Evolutionary conservation across 1,140 invertebrate genomes (phyloP), one percentile per base, ranked within the genome.

Genomic region (Scaptomyza graminum): DNA sequence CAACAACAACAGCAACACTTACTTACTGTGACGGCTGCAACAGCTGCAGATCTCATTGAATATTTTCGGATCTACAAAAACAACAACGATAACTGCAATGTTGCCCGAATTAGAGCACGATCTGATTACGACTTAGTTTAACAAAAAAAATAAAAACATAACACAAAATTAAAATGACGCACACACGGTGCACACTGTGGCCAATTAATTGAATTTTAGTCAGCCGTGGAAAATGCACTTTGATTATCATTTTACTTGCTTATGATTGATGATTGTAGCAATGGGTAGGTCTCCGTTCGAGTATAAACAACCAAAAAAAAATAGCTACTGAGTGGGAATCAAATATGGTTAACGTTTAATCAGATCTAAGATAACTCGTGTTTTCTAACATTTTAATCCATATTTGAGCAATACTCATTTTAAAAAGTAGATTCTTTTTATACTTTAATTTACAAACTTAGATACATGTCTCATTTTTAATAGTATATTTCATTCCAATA

Each of bases 111-210:
- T 77, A 74, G 81, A 85, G 60, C 76, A 84, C 81, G 81, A 84
- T 84, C 81, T 85, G 81, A 85, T 84, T 85, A 74, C 65, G 41
- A 43, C 51, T 76, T 80, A 80, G 79, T 64, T 84, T 84, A 70
- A 59, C 73, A 28, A 78, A 84, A 34, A 1, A 28, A 28, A 28
- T 6, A 28, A 6, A 28, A 28, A 7, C 28, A 6, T 5, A 28
- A 22, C 18, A 22, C 18, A 28, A 28, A 28, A 28, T 28, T 28
- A 28, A 28, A 85, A 77, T 77, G 80, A 84, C 81, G 73, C 76
- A 84, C 31, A 34, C 69, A 67, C 52, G 56, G 63, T 63, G 71
- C 71, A 68, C 72, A 74, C 46, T 74, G 60, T 52, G 66, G 49
- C 77, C 81, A 76, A 79, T 85, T 85, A 80, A 84, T 84, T 70